A percentile compares a stretch with the other conserved stretches of the same genome.
Evolutionary conservation across 2,797 vertebrate genomes (phyloP).

Genomic region (Rhinichthys osculus): DNA sequence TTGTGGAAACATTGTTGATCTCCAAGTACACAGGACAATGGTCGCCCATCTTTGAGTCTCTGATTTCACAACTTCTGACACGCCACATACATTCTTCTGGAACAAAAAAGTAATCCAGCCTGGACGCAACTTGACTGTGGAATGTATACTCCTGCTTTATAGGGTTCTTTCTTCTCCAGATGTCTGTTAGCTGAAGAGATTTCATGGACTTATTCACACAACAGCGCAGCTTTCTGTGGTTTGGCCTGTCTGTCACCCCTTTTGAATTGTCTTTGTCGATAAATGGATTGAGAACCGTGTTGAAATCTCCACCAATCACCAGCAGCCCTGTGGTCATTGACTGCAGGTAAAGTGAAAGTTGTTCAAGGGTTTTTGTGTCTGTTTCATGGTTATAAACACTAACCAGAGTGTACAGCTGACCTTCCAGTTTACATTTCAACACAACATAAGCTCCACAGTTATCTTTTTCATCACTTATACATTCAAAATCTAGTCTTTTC

Average conservation of each 20-base stretch:
- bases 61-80: conserved; percentile 17
- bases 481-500: not conserved
- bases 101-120: conserved; percentile 38
- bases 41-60: not conserved
- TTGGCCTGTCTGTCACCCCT: not conserved
- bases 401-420: not conserved
- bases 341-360: conserved; percentile 2
- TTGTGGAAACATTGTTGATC: not conserved
- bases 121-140: not conserved
- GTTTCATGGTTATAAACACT: not conserved
- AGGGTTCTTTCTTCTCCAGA: conserved; percentile 38
- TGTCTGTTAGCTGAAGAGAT: conserved; percentile 11
- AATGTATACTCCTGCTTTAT: conserved; percentile 13
- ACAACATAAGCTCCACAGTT: not conserved
- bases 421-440: not conserved
- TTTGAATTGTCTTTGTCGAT: not conserved
- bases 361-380: not conserved
- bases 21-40: conserved; percentile 4
- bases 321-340: not conserved
- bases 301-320: conserved; percentile 27
- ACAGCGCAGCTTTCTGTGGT: not conserved
- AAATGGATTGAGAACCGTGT: conserved; percentile 1
- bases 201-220: conserved; percentile 30
- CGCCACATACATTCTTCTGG: conserved; percentile 41
- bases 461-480: not conserved